Percentiles rank a stretch among this genome's conserved stretches.
Evolutionary conservation across 2,113 vertebrate species (phyloP).

Genomic region (Phocoena phocoena): DNA sequence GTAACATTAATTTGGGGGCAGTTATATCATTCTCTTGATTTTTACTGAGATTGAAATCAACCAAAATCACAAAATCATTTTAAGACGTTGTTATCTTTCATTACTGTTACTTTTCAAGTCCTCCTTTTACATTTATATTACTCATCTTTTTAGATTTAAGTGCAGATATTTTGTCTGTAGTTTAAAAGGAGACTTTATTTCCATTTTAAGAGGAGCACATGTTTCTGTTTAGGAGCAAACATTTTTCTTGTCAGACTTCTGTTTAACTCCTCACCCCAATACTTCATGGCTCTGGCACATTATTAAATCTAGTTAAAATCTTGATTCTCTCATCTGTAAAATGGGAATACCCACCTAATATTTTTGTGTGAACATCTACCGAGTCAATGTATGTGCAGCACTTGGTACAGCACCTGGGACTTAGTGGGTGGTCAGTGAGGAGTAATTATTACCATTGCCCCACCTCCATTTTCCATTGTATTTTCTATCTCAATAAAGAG

Average conservation of each 20-base stretch:
- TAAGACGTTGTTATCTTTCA: background rate
- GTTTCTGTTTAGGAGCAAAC: background rate
- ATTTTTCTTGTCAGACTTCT: background rate
- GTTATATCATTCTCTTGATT: background rate
- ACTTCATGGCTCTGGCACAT: background rate
- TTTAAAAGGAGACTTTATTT: background rate
- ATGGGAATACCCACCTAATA: background rate
- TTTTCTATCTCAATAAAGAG: background rate
- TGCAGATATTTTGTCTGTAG: background rate
- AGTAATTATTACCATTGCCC: background rate
- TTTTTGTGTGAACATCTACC: background rate
- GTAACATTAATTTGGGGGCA: background rate
- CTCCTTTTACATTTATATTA: background rate
- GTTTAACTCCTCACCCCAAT: background rate
- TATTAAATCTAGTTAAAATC: background rate
- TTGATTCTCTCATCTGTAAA: background rate
- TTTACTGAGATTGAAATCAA: constrained; percentile 1
- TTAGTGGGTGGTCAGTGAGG: background rate
- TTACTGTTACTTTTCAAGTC: background rate
- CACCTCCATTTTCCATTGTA: background rate
- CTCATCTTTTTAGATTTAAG: background rate
- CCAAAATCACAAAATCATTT: background rate
- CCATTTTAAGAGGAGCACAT: background rate
- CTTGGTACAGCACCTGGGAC: background rate
- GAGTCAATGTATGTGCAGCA: background rate